phyloP scores from a whole-genome alignment of 2,888 invertebrate species.

The Taphrorychus bicolor region DNA sequence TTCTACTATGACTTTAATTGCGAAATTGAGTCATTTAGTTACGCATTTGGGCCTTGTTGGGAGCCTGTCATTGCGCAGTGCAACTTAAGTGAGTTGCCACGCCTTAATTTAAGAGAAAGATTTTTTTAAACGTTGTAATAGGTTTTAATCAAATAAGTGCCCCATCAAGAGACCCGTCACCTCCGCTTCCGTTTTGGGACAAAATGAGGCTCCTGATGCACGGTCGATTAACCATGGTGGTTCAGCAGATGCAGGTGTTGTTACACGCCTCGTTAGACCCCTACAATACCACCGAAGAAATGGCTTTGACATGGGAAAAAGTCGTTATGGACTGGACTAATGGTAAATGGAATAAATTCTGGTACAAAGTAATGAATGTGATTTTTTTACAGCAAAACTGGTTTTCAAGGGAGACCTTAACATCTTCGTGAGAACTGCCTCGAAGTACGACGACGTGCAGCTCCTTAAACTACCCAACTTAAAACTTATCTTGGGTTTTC shows the following conservation, averaged over 20 bases:
- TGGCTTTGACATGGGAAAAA: slow-evolving; percentile 96
- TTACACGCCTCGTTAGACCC: slow-evolving; percentile 97
- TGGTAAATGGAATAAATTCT: slow-evolving; percentile 65
- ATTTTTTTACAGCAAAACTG: slow-evolving; percentile 73
- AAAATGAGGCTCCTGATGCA: slow-evolving; percentile 92
- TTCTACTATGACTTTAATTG: slow-evolving; percentile 98
- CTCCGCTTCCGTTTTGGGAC: slow-evolving; percentile 96
- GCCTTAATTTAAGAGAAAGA: neutral
- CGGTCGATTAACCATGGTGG: slow-evolving; percentile 88
- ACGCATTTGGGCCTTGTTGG: slow-evolving; percentile 99
- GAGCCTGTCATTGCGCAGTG: slow-evolving; percentile 95
- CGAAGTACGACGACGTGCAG: slow-evolving; percentile 98
- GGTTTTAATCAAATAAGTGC: slow-evolving; percentile 88
- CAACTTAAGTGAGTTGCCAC: slow-evolving; percentile 69
- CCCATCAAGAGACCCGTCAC: slow-evolving; percentile 91
- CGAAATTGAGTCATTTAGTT: slow-evolving; percentile 86
- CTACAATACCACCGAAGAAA: slow-evolving; percentile 98
- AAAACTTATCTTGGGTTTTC: slow-evolving; percentile 80
- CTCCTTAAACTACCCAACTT: slow-evolving; percentile 90
- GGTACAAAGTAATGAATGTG: too few species aligned
- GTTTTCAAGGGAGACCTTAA: slow-evolving; percentile 93
- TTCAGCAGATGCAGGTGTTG: slow-evolving; percentile 86
- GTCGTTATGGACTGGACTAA: slow-evolving; percentile 96
- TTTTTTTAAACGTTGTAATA: slow-evolving; percentile 43
- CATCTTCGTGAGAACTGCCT: slow-evolving; percentile 95